Evolutionary conservation across 2,797 vertebrate genomes (phyloP).

Genomic region (Sparus aurata): DNA sequence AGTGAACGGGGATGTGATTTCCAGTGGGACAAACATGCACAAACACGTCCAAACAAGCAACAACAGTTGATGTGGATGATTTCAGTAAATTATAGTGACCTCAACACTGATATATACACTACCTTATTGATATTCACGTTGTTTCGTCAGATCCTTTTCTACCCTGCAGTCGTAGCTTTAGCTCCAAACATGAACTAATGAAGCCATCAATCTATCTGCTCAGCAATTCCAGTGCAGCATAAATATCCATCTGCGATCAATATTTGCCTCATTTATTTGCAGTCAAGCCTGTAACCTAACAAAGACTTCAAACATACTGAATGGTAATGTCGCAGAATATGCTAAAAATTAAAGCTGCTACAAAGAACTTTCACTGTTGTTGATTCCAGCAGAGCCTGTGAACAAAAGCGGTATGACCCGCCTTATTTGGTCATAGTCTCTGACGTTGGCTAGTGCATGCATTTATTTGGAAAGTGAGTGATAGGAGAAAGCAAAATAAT

Average conservation of each 20-base stretch:
- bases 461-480: too few species aligned
- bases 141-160: background rate
- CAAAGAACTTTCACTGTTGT: too few species aligned
- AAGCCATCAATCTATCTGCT: slow-evolving; percentile 54
- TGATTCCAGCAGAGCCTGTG: too few species aligned
- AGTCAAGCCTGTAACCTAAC: background rate
- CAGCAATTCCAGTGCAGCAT: slow-evolving; percentile 9
- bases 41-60: background rate
- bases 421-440: too few species aligned
- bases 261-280: background rate
- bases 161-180: slow-evolving; percentile 1
- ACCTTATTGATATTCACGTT: slow-evolving; percentile 6
- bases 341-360: background rate
- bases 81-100: background rate
- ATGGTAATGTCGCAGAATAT: background rate
- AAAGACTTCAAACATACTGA: background rate
- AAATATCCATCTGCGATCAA: slow-evolving; percentile 5
- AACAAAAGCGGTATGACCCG: too few species aligned
- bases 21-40: background rate
- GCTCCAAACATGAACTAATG: slow-evolving; percentile 43
- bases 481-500: too few species aligned
- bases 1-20: background rate
- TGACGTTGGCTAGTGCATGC: too few species aligned
- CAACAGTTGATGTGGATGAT: slow-evolving; percentile 14
- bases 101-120: background rate